These are phyloP conservation scores for Melanerpes aurifrons DNA, from an alignment of 2,113 vertebrate species.

Conservation along the genomic window DNA sequence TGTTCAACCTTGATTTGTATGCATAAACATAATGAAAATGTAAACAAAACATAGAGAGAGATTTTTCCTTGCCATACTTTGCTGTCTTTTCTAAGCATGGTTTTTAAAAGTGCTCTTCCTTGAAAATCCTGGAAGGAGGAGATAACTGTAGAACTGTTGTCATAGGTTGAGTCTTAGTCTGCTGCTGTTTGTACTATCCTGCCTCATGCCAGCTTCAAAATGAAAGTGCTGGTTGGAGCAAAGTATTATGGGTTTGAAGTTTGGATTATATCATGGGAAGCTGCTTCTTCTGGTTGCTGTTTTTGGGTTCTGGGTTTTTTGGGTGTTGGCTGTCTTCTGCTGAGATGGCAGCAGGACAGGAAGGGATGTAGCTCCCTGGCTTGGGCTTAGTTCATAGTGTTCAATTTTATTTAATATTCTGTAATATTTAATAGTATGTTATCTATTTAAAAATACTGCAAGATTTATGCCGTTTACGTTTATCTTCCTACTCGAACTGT, in stretches of 20 bases:
- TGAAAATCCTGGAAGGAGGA: background rate
- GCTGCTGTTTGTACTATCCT: too few relatives aligned
- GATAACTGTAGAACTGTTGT: background rate
- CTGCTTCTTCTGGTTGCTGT: too few relatives aligned
- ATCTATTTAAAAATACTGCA: background rate
- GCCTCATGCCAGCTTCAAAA: too few relatives aligned
- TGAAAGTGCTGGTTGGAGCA: too few relatives aligned
- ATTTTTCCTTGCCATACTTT: background rate
- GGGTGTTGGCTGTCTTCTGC: too few relatives aligned
- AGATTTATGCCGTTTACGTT: background rate
- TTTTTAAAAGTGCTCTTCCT: background rate
- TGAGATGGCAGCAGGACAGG: too few relatives aligned
- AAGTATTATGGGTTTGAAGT: too few relatives aligned
- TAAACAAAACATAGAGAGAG: background rate
- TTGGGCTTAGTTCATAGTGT: background rate
- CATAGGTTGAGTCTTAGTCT: too few relatives aligned
- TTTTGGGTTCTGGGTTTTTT: too few relatives aligned
- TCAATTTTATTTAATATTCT: background rate
- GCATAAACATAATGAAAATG: background rate
- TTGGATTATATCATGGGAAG: too few relatives aligned
- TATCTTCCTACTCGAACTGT: background rate
- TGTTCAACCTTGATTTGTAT: background rate
- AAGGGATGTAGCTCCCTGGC: too few relatives aligned
- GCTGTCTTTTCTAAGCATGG: background rate
- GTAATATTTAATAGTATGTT: background rate